These are phyloP conservation scores for Lepidocyrtoides sp. DNA, from an alignment of 2,888 invertebrate genomes.

Conservation along the genomic window DNA sequence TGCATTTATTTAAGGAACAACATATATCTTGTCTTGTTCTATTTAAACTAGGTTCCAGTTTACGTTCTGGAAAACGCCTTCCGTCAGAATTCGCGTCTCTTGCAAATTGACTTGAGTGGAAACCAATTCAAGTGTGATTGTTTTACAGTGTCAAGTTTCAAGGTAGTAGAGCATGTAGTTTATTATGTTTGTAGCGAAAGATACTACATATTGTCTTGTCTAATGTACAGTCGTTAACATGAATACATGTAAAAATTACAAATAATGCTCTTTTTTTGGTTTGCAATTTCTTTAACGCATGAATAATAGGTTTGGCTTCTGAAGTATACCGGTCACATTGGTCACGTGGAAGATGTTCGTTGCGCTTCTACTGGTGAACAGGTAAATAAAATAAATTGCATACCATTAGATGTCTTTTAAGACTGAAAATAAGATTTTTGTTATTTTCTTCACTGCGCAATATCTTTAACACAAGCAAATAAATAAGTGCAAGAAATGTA, in stretches of 20 bases:
- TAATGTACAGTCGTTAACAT: too few species aligned
- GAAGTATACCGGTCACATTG: conserved; percentile 90
- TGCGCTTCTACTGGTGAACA: conserved; percentile 89
- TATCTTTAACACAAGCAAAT: too few species aligned
- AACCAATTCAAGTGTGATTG: conserved; percentile 96
- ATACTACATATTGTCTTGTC: too few species aligned
- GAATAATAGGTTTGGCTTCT: conserved; percentile 88
- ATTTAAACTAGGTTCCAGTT: conserved; percentile 90
- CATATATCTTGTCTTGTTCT: conserved; percentile 3
- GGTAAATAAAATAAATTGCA: too few species aligned
- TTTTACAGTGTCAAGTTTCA: conserved; percentile 92
- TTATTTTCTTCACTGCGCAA: too few species aligned
- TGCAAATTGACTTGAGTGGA: conserved; percentile 82
- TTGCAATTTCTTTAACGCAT: too few species aligned
- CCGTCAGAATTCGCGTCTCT: conserved; percentile 88
- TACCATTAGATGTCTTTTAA: background rate
- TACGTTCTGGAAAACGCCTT: conserved; percentile 94
- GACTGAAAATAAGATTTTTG: too few species aligned
- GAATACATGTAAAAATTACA: too few species aligned
- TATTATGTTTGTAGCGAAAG: too few species aligned
- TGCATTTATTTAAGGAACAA: too few species aligned
- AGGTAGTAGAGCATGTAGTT: conserved; percentile 87
- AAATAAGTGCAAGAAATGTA: background rate
- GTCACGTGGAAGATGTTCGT: conserved; percentile 91
- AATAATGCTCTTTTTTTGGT: background rate